Evolutionary conservation across 2,797 vertebrate species (phyloP).

Genomic region (Pterois miles): DNA sequence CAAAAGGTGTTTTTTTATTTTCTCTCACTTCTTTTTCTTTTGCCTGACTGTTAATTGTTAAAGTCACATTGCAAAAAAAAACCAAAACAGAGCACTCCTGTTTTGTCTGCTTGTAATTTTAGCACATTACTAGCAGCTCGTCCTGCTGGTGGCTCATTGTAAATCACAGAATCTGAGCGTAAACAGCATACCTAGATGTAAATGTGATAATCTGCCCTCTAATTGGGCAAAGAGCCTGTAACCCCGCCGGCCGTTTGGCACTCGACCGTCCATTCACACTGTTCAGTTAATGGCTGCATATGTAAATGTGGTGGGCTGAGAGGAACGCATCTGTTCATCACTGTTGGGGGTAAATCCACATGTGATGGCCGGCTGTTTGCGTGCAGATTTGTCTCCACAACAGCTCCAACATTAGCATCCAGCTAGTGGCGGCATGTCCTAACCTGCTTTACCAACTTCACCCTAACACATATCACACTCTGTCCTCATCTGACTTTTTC

Average conservation of each 20-base stretch:
- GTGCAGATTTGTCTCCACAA: conserved; percentile 48
- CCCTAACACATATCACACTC: neutral
- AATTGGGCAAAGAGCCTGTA: conserved; percentile 30
- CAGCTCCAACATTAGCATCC: conserved; percentile 35
- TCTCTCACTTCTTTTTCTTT: neutral
- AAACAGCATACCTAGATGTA: conserved; percentile 33
- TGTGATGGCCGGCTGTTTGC: conserved; percentile 47
- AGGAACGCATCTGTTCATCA: conserved; percentile 9
- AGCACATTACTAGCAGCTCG: neutral
- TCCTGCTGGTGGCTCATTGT: neutral
- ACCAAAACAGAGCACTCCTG: neutral
- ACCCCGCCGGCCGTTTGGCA: conserved; percentile 1
- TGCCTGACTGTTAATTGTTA: neutral
- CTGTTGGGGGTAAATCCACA: conserved; percentile 9
- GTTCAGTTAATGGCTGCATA: conserved; percentile 31
- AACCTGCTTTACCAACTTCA: conserved; percentile 19
- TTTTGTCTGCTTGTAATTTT: neutral
- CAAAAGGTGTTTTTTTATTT: neutral
- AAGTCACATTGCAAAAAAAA: neutral
- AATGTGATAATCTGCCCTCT: conserved; percentile 40
- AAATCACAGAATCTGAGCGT: neutral
- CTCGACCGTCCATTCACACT: conserved; percentile 20
- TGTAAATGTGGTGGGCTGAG: conserved; percentile 49
- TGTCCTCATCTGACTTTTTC: neutral
- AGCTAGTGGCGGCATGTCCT: conserved; percentile 13